phyloP scores from a whole-genome alignment of 2,113 vertebrate genomes.

The Boleophthalmus pectinirostris region DNA sequence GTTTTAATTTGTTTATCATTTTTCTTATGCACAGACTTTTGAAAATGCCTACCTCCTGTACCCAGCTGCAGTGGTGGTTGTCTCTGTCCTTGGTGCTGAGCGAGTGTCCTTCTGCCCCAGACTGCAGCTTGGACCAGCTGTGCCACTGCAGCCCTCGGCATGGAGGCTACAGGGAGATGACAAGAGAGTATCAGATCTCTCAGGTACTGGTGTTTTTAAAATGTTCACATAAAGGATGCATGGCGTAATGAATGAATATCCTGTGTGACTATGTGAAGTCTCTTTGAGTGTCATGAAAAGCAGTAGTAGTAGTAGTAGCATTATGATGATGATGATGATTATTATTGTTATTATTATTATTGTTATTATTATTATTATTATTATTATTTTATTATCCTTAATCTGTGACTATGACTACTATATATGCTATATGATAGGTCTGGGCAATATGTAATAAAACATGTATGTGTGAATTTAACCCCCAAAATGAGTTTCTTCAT shows the following conservation, averaged over 20 bases:
- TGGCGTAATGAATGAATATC: background rate
- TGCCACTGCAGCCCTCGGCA: constrained; percentile 70
- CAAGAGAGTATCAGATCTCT: constrained; percentile 1
- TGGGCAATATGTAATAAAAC: no score
- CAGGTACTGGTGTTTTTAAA: constrained; percentile 16
- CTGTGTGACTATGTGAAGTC: no score
- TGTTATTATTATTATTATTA: no score
- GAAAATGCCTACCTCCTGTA: constrained; percentile 70
- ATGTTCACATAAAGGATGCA: background rate
- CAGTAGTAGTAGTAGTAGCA: no score
- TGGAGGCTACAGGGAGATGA: constrained; percentile 64
- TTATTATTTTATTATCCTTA: no score
- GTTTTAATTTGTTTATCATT: constrained; percentile 31
- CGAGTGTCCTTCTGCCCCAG: constrained; percentile 72
- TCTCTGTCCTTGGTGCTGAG: constrained; percentile 84
- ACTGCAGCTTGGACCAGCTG: constrained; percentile 77
- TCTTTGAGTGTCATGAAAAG: no score
- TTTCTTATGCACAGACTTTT: constrained; percentile 19
- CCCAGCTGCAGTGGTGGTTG: constrained; percentile 77
- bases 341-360: no score
- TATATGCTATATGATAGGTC: no score
- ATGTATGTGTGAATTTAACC: no score
- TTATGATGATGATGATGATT: no score
- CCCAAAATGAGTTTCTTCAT: no score
- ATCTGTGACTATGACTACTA: no score